Conservation (phyloP, 2,888 invertebrate species). For the Platerodrilus igneus region DNA sequence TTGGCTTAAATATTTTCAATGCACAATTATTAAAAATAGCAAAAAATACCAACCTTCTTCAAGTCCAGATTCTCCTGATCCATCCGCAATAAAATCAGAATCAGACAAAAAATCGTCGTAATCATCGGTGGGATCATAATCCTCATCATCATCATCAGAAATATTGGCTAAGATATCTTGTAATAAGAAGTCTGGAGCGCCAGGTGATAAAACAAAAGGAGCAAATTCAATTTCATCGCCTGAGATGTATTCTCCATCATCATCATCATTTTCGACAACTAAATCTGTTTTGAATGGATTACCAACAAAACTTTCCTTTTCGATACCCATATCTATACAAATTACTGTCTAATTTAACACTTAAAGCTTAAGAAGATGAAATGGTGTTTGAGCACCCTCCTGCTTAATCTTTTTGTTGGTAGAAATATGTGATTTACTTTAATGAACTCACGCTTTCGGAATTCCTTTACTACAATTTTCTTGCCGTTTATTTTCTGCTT, state of each 20-base stretch:
- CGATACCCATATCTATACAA: slow-evolving; percentile 16
- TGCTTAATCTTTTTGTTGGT: too few relatives aligned
- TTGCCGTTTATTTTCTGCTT: slow-evolving; percentile 33
- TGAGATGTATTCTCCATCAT: slow-evolving; percentile 14
- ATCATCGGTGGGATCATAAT: slow-evolving; percentile 16
- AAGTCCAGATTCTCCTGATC: slow-evolving; percentile 24
- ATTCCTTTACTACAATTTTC: slow-evolving; percentile 26
- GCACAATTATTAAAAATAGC: too few relatives aligned
- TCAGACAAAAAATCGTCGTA: slow-evolving; percentile 12
- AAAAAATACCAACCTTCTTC: slow-evolving; percentile 13
- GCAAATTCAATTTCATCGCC: slow-evolving; percentile 16
- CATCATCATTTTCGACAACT: slow-evolving; percentile 21
- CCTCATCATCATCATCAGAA: slow-evolving; percentile 11
- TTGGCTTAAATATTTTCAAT: too few relatives aligned
- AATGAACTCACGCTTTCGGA: too few relatives aligned
- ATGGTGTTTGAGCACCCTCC: too few relatives aligned
- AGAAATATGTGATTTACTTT: too few relatives aligned
- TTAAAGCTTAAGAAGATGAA: too few relatives aligned
- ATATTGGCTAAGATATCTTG: slow-evolving; percentile 13
- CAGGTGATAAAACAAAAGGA: slow-evolving; percentile 7
- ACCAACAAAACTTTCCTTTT: slow-evolving; percentile 16
- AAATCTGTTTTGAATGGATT: slow-evolving; percentile 18
- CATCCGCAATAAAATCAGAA: slow-evolving; percentile 19
- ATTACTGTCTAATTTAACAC: not conserved
- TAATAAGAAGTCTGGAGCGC: slow-evolving; percentile 12